These are phyloP conservation scores for Neoarius graeffei DNA, from an alignment of 2,113 vertebrate species.

Conservation along the genomic window DNA sequence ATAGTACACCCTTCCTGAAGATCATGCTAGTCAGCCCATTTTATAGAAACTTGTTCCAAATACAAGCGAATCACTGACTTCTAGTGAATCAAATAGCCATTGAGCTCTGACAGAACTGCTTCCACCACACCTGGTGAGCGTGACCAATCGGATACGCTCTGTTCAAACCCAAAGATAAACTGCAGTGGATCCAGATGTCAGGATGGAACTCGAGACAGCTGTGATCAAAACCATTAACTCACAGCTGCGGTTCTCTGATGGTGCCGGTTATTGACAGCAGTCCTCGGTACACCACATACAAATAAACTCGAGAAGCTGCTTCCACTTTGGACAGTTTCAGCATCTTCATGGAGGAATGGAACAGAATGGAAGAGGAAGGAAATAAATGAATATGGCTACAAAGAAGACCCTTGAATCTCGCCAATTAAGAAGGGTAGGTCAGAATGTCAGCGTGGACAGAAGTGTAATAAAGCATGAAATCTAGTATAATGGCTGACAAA, in stretches of 20 bases:
- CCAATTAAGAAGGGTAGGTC: neutral
- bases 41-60: neutral
- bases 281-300: neutral
- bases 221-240: slow-evolving; percentile 11
- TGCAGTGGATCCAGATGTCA: slow-evolving; percentile 22
- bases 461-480: neutral
- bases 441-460: neutral
- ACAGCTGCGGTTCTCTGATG: slow-evolving; percentile 9
- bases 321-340: neutral
- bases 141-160: slow-evolving; percentile 14
- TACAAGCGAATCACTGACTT: neutral
- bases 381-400: too few species aligned
- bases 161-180: neutral
- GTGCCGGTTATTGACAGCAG: neutral
- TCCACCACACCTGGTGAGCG: slow-evolving; percentile 15
- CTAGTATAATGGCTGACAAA: neutral
- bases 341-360: neutral
- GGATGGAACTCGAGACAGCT: slow-evolving; percentile 6
- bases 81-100: neutral
- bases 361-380: neutral
- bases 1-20: neutral
- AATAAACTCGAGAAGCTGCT: neutral
- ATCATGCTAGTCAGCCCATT: neutral
- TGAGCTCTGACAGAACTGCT: slow-evolving; percentile 2
- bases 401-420: neutral